Evolutionary conservation across 2,113 vertebrate genomes (phyloP), one percentile per base, ranked within the genome.

Genomic region (Spermophilus dauricus): DNA sequence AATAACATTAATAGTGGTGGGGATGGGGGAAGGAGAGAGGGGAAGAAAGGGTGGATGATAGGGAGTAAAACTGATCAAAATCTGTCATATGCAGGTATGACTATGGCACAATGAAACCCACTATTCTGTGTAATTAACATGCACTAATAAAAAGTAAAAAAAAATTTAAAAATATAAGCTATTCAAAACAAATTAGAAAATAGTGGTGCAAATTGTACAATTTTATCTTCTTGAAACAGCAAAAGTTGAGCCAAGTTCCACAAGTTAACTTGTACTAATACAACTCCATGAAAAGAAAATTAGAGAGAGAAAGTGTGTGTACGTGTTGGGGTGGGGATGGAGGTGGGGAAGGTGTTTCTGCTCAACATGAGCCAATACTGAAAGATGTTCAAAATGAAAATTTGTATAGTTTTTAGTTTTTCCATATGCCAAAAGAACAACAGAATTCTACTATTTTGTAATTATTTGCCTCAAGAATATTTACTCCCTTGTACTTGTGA

Each of bases 221-320:
- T 96, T 84, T 94, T 95, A 97, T 96, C 82, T 96, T 72, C 56
- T 88, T 97, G 89, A 95, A n/a, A 95, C 70, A 89, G 81, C 18
- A 94, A 39, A 97, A 90, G 10, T 84, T 86, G 65, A 69, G 18
- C 94, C 73, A 83, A 72, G 42, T 84, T 86, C 92, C n/a, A 65
- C 42, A 86, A 94, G 72, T 67, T 94, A 28, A 45, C 70, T 37
- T 83, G 85, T 95, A 77, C 80, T 53, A 78, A 89, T 51, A 83
- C 72, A 97, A 95, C 22, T 56, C 56, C 39, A 92, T 94, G 61
- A 0, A 93, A 96, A 89, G 78, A 61, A 87, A 63, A 81, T 30
- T 82, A 86, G 80, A 28, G 6, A 42, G 42, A 34, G 20, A 39
- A 20, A 39, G 96, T 1, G 18, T 48, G 56, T 56, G 53, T 53